Conservation (phyloP, 2,888 invertebrate genomes). For the Cryptosula pallasiana region DNA sequence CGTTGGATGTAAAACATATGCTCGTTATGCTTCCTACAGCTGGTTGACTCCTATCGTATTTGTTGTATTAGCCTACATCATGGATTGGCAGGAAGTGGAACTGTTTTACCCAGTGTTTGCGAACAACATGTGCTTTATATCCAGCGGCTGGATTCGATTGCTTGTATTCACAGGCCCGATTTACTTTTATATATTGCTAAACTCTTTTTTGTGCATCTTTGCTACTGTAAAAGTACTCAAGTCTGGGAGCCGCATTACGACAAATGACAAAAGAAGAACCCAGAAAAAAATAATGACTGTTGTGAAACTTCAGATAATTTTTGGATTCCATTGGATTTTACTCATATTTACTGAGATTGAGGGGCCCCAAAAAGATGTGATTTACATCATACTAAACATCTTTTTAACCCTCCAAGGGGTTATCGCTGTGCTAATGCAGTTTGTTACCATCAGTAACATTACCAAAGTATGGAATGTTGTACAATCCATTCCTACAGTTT, state of each 20-base stretch:
- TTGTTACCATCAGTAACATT: not conserved
- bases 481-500: no score
- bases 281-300: not conserved
- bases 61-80: not conserved
- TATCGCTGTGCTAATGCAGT: not conserved
- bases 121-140: not conserved
- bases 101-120: not conserved
- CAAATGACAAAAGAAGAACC: not conserved
- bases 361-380: not conserved
- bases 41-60: not conserved
- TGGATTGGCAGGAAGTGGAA: not conserved
- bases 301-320: constrained; percentile 10
- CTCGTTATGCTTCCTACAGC: not conserved
- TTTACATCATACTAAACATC: not conserved
- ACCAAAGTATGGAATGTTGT: no score
- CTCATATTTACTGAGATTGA: constrained; percentile 1
- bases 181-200: not conserved
- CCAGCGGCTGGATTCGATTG: not conserved
- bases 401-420: not conserved
- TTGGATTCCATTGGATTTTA: constrained; percentile 10
- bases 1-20: not conserved
- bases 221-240: not conserved
- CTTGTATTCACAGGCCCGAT: not conserved
- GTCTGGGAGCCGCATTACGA: not conserved
- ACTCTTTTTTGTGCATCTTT: not conserved